Conservation (phyloP, 2,797 vertebrate genomes). For the Enteromius unitaeniatus region DNA sequence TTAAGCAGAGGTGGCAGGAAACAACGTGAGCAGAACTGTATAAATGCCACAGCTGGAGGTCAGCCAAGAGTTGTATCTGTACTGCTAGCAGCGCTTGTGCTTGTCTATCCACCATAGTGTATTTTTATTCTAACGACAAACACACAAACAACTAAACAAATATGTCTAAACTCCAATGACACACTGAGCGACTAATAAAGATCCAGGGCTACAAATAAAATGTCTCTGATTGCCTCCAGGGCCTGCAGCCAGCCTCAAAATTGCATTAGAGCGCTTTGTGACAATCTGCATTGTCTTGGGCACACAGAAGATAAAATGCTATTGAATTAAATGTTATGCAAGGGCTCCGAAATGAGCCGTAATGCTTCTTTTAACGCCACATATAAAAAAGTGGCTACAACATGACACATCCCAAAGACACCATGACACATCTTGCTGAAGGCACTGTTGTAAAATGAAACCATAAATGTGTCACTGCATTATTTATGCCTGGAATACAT, state of each 20-base stretch:
- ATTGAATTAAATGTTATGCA: slow-evolving; percentile 17
- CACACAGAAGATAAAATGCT: slow-evolving; percentile 28
- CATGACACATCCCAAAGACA: slow-evolving; percentile 34
- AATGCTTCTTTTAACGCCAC: not conserved
- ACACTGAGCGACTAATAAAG: slow-evolving; percentile 37
- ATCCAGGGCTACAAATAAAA: slow-evolving; percentile 22
- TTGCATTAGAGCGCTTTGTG: not conserved
- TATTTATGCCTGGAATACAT: not conserved
- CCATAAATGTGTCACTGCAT: not conserved
- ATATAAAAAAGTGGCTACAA: not conserved
- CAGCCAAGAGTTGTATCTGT: slow-evolving; percentile 23
- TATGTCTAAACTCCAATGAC: slow-evolving; percentile 7
- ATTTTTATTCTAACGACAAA: not conserved
- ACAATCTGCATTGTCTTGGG: slow-evolving; percentile 4
- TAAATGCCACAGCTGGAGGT: slow-evolving; percentile 20
- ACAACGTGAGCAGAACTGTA: not conserved
- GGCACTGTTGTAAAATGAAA: slow-evolving; percentile 26
- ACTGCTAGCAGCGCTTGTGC: not conserved
- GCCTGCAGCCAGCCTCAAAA: slow-evolving; percentile 28
- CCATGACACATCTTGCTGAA: slow-evolving; percentile 22
- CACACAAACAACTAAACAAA: slow-evolving; percentile 8
- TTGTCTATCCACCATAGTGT: not conserved
- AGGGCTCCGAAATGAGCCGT: not conserved
- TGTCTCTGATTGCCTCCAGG: not conserved
- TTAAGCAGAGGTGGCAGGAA: slow-evolving; percentile 22